Evolutionary conservation across 53 echinoderm and acorn worm genomes (phyloP), one percentile per base, ranked within the genome.

Genomic region (Antedon mediterranea): DNA sequence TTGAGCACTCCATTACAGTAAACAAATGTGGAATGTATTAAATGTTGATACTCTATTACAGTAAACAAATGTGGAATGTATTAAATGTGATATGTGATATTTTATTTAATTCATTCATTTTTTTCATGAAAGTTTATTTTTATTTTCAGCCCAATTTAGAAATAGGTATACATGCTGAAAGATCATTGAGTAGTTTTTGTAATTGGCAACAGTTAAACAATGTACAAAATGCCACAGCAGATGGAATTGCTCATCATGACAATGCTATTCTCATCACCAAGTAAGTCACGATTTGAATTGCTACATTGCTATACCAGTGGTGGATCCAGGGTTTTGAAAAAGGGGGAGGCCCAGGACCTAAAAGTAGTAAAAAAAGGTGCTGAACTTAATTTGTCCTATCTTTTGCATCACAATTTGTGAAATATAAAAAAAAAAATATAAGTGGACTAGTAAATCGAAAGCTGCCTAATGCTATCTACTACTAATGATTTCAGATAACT

Each of bases 221-320:
- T 42, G 77, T 37, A 3, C 70, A 82, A 37, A 81, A 83, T 30
- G 87, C 85, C 30, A 74, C 81, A 29, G 79, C 81, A 27, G 80
- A 81, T 32, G 82, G 83, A 9, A 44, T 88, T 71, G 81, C 83
- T 0, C 85, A 92, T 78, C 92, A 97, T 81, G 97, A 97, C 79
- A 92, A 92, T 75, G 97, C 97, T 2, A 89, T 97, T 28, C 90
- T 97, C 31, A 88, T 97, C 31, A 97, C 97, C 29, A 92, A 92
- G 97, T 97, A 34, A 91, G 87, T 31, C 26, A 30, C 43, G n/a
- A n/a, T 27, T 44, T 26, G 26, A n/a, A 28, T n/a, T n/a, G n/a
- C n/a, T n/a, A n/a, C n/a, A n/a, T n/a, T n/a, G n/a, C 26, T 44
- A 30, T 30, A 26, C 7, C 28, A 71, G 72, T 20, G 15, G 32